A percentile compares a stretch with the other conserved stretches of the same genome.
phyloP scores from a whole-genome alignment of 2,113 vertebrate genomes.

The Leucopternis melanops region DNA sequence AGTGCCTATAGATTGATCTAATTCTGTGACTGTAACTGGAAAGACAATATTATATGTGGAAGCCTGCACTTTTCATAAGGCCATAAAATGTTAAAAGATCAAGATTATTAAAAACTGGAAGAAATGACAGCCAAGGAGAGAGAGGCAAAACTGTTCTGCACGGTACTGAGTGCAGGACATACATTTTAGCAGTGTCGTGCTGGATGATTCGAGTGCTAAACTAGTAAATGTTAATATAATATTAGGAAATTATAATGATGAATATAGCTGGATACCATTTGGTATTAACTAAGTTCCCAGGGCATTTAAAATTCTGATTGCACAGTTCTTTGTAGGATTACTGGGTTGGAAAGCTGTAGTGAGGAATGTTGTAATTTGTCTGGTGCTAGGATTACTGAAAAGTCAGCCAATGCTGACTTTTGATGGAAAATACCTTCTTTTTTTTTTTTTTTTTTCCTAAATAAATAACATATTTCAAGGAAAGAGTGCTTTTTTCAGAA shows the following conservation, averaged over 20 bases:
- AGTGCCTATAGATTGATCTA: not conserved
- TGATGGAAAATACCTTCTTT: not conserved
- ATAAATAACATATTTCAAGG: not conserved
- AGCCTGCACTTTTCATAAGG: not conserved
- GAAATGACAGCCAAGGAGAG: not conserved
- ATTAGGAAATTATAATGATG: constrained; percentile 48
- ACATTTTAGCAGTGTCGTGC: not conserved
- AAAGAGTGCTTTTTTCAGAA: not conserved
- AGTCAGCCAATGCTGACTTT: not conserved
- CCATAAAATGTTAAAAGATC: not conserved
- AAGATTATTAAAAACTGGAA: constrained; percentile 6
- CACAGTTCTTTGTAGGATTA: constrained; percentile 24
- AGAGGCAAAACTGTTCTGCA: not conserved
- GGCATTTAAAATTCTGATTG: constrained; percentile 41
- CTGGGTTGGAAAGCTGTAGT: constrained; percentile 7
- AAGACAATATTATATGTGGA: not conserved
- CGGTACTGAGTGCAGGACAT: not conserved
- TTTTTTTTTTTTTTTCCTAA: not conserved
- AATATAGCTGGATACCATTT: constrained; percentile 43
- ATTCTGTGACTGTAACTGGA: not conserved
- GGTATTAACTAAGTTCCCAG: constrained; percentile 37
- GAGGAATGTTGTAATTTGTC: constrained; percentile 14
- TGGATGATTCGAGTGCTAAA: constrained; percentile 28
- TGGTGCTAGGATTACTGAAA: not conserved
- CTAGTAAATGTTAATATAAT: constrained; percentile 42